These are phyloP conservation scores for Baccha elongata DNA, from an alignment of 2,888 invertebrate genomes.

Conservation along the genomic window DNA sequence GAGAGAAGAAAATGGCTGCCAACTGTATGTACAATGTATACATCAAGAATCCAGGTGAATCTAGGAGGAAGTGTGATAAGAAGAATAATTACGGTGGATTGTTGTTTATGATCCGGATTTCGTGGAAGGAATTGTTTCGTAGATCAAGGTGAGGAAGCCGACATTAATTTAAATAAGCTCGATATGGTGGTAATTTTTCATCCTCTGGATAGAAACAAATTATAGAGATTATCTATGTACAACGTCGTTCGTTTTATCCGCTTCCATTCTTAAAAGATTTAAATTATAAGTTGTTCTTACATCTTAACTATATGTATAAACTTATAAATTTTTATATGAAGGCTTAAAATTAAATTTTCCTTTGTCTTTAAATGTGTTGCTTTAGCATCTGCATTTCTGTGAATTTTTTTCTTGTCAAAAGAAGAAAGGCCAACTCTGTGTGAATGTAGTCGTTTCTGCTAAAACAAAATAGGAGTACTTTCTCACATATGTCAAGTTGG, in stretches of 20 bases:
- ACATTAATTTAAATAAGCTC: slow-evolving; percentile 63
- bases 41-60: slow-evolving; percentile 42
- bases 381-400: too few species aligned
- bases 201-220: slow-evolving; percentile 33
- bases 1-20: slow-evolving; percentile 58
- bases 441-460: too few species aligned
- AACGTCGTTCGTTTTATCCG: slow-evolving; percentile 10
- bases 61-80: slow-evolving; percentile 70
- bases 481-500: too few species aligned
- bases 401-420: too few species aligned
- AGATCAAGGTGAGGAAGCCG: slow-evolving; percentile 57
- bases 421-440: too few species aligned
- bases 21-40: neutral
- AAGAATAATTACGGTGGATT: slow-evolving; percentile 63
- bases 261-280: neutral
- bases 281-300: too few species aligned
- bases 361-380: too few species aligned
- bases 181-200: slow-evolving; percentile 36
- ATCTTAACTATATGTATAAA: too few species aligned
- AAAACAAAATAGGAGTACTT: too few species aligned
- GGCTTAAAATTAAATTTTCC: too few species aligned
- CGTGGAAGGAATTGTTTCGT: slow-evolving; percentile 46
- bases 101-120: slow-evolving; percentile 64
- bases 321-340: too few species aligned
- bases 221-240: slow-evolving; percentile 40